These are phyloP conservation scores for Phoronis australis DNA, from an alignment of 2,888 invertebrate genomes.

Conservation along the genomic window DNA sequence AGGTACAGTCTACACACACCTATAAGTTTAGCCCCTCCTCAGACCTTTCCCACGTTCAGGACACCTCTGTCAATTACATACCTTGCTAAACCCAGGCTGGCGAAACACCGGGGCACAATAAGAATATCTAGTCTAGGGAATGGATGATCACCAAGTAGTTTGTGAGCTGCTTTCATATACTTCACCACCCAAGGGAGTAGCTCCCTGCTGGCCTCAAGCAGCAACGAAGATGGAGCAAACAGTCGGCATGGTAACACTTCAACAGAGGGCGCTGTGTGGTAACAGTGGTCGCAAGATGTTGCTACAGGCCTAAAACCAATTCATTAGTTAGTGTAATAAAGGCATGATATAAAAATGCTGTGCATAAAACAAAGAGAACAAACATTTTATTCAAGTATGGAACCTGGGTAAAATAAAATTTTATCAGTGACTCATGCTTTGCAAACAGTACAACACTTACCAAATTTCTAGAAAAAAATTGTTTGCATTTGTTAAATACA, in stretches of 20 bases:
- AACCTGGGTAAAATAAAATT: background rate
- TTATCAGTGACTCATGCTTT: no score
- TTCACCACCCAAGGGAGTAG: slow-evolving; percentile 28
- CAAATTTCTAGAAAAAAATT: no score
- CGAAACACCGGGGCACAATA: slow-evolving; percentile 43
- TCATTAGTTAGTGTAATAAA: no score
- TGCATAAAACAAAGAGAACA: no score
- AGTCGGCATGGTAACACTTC: slow-evolving; percentile 25
- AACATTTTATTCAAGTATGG: background rate
- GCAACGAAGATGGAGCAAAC: slow-evolving; percentile 20
- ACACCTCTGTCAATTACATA: no score
- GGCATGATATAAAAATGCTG: slow-evolving; percentile 4
- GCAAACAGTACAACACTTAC: no score
- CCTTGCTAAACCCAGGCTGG: slow-evolving; percentile 42
- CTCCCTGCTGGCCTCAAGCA: slow-evolving; percentile 11
- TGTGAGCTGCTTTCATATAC: slow-evolving; percentile 27
- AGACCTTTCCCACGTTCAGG: no score
- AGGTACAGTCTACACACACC: no score
- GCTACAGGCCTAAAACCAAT: slow-evolving; percentile 3
- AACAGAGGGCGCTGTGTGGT: no score
- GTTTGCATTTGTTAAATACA: no score
- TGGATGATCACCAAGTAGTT: slow-evolving; percentile 47
- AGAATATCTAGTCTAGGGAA: slow-evolving; percentile 49
- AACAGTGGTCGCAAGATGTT: no score
- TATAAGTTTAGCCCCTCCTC: no score